Evolutionary conservation across 2,888 invertebrate genomes (phyloP).

Genomic region (Tetragonisca angustula): DNA sequence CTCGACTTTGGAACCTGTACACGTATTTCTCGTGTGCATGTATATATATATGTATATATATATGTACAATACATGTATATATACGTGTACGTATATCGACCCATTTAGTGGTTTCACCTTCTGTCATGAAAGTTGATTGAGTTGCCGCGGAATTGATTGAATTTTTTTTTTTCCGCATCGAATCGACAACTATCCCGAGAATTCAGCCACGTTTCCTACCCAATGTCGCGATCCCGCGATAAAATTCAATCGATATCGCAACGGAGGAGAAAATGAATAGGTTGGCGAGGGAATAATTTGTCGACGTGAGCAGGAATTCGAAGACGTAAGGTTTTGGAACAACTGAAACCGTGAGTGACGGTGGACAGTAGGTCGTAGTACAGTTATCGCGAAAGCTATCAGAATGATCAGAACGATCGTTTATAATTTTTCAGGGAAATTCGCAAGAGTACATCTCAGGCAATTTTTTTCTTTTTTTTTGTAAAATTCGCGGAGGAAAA

Average conservation of each 20-base stretch:
- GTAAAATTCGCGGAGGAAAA: too few species aligned
- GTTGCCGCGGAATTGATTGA: constrained; percentile 63
- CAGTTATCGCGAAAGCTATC: too few species aligned
- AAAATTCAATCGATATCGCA: neutral
- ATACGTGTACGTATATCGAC: constrained; percentile 38
- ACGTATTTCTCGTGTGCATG: neutral
- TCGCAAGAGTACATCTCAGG: too few species aligned
- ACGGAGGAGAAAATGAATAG: neutral
- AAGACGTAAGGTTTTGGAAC: neutral
- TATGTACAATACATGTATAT: neutral
- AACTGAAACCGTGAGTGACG: neutral
- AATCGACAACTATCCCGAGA: constrained; percentile 54
- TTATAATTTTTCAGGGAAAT: too few species aligned
- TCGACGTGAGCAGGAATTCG: neutral
- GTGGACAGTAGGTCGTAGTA: neutral
- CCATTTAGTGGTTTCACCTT: constrained; percentile 60
- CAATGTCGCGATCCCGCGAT: constrained; percentile 15
- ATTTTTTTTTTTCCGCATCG: constrained; percentile 39
- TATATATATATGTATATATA: neutral
- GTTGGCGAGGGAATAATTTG: neutral
- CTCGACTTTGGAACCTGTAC: neutral
- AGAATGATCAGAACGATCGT: too few species aligned
- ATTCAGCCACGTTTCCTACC: constrained; percentile 36
- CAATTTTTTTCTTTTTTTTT: too few species aligned
- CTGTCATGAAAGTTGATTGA: constrained; percentile 65